Evolutionary conservation across 1,140 invertebrate genomes (phyloP), one percentile per base, ranked within the genome.

Genomic region (Lethrus apterus): DNA sequence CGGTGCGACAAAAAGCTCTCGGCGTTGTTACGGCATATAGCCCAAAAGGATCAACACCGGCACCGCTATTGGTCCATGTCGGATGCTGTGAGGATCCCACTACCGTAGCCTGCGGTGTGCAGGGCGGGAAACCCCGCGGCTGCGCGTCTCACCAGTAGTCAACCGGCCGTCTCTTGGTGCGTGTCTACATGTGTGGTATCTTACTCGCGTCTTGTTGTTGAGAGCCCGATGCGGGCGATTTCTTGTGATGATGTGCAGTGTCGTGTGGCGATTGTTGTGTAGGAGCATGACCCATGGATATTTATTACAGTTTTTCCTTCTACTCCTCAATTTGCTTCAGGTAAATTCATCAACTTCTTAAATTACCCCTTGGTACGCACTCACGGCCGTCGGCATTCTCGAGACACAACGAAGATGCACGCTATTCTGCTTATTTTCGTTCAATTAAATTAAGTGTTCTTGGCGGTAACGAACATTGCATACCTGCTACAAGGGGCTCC

Each of bases 251-350:
- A 70, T 70, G 68, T 70, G 68, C 61, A 63, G 67, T 63, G 65
- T 70, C 50, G 62, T 70, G 66, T 70, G 68, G 68, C 60, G 67
- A 54, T 62, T 70, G 52, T 62, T 70, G 57, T 64, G 66, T 60
- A 65, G 66, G 58, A 69, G 66, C 64, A 68, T 70, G 66, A 66
- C 68, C 55, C 66, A 70, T 62, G 68, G 68, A 69, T 68, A 69
- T 61, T 68, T 69, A 55, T 57, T 70, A 56, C 65, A 68, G 56
- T 65, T 67, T 50, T 69, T 68, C 54, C 57, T 70, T 23, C 50
- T 70, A 48, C 60, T 70, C 44, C 57, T 70, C 40, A 63, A 59
- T 44, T 57, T 68, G 36, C 62, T 70, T 30, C 68, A 70, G 68
- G 68, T 70, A 59, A 58, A n/a, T 31, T 48, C 24, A n/a, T n/a